Evolutionary conservation across 2,797 vertebrate genomes (phyloP).

Genomic region (Hydrophis major): DNA sequence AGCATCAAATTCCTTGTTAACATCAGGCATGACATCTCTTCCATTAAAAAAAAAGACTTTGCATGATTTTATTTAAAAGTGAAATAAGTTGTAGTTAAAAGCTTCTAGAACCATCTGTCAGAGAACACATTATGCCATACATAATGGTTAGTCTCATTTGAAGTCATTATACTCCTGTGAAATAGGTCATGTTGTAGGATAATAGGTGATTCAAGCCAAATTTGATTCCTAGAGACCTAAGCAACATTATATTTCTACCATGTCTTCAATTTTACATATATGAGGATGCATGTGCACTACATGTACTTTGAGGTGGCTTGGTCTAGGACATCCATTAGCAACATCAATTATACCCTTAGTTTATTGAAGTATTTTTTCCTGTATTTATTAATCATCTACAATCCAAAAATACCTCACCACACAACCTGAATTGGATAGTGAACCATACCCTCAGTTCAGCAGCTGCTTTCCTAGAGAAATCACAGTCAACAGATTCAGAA

Average conservation of each 20-base stretch:
- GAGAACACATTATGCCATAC: neutral
- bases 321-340: neutral
- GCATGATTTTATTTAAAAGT: constrained; percentile 8
- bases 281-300: neutral
- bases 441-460: neutral
- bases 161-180: neutral
- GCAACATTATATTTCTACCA: neutral
- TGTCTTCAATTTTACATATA: neutral
- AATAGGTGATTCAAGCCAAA: neutral
- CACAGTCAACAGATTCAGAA: neutral
- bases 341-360: neutral
- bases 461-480: neutral
- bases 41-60: constrained; percentile 1
- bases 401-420: neutral
- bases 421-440: neutral
- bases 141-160: neutral
- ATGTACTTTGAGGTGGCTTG: neutral
- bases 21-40: neutral
- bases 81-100: neutral
- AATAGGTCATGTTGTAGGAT: neutral
- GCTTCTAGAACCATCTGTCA: neutral
- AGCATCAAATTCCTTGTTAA: constrained; percentile 13
- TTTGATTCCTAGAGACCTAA: neutral
- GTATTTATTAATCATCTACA: neutral
- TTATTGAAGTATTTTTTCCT: neutral